phyloP scores from a whole-genome alignment of 2,888 invertebrate genomes.

The Ganaspis brasiliensis region DNA sequence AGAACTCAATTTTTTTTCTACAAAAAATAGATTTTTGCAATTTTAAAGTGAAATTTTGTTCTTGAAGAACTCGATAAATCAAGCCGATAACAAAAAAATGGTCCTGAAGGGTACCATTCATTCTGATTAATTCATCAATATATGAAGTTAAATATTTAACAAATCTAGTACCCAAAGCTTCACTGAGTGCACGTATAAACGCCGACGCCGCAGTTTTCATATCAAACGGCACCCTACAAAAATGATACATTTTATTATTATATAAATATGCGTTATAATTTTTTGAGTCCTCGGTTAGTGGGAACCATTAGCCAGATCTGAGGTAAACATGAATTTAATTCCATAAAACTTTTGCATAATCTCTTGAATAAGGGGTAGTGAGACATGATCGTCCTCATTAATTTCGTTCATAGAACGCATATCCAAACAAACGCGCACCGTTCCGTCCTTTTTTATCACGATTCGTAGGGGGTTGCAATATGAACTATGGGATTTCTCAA shows the following conservation, averaged over 20 bases:
- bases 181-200: too few species aligned
- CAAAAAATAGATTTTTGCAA: constrained; percentile 65
- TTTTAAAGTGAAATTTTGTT: constrained; percentile 63
- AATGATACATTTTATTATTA: constrained; percentile 55
- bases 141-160: constrained; percentile 62
- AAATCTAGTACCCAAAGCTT: background rate
- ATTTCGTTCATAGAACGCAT: too few species aligned
- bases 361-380: constrained; percentile 59
- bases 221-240: constrained; percentile 64
- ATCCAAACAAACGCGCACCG: too few species aligned
- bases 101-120: constrained; percentile 53
- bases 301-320: constrained; percentile 60
- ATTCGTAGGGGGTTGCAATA: too few species aligned
- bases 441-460: too few species aligned
- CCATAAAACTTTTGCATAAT: constrained; percentile 57
- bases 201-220: too few species aligned
- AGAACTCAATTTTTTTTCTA: constrained; percentile 55
- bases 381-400: constrained; percentile 68
- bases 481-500: too few species aligned
- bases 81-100: constrained; percentile 59
- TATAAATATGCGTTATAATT: constrained; percentile 55
- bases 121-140: constrained; percentile 69
- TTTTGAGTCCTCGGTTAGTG: constrained; percentile 46
- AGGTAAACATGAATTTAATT: constrained; percentile 52
- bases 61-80: constrained; percentile 57